Evolutionary conservation across 2,888 invertebrate genomes (phyloP), one percentile per base, ranked within the genome.

Genomic region (Nomada ruficornis): DNA sequence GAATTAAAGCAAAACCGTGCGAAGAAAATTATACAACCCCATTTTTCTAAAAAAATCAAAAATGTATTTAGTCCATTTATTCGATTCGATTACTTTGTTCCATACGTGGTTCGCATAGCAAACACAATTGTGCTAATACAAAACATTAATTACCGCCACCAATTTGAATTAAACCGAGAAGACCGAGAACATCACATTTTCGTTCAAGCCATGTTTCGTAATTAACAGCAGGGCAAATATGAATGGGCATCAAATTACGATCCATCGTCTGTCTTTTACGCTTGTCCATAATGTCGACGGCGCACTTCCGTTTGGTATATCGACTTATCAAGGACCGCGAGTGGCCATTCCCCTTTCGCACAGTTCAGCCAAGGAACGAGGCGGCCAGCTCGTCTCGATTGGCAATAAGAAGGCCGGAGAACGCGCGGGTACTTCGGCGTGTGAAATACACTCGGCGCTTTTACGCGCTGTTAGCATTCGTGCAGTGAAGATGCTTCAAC

Each of bases 401-500:
- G 67, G 20, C 67, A 54, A 67, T 67, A 65, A 65, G 65, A 29
- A 29, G 18, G 15, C 44, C 20, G 36, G 2, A 26, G 26, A 64
- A 67, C 20, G 20, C 54, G 65, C 15, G 9, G n/a, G 20, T 54
- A 15, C 54, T 47, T 26, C 54, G 42, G 23, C 62, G 42, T 13
- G 71, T 63, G 62, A 72, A 63, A 63, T 72, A 71, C 50, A 42
- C 29, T 36, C 52, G 7, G 52, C 42, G 71, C 20, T 63, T 72
- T 72, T 72, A 72, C 26, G 52, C 71, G 54, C 62, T 20, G 63
- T 72, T 62, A 62, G 18, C 62, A 42, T 63, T 23, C 62, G 20
- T 3, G 60, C 50, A 11, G 23, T 15, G 63, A 63, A 26, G 64
- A 64, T 47, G 47, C 47, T 64, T 0, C 23, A 44, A 23, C 36